Conservation (phyloP, 2,113 vertebrate species). For the Pangasianodon gigas region DNA sequence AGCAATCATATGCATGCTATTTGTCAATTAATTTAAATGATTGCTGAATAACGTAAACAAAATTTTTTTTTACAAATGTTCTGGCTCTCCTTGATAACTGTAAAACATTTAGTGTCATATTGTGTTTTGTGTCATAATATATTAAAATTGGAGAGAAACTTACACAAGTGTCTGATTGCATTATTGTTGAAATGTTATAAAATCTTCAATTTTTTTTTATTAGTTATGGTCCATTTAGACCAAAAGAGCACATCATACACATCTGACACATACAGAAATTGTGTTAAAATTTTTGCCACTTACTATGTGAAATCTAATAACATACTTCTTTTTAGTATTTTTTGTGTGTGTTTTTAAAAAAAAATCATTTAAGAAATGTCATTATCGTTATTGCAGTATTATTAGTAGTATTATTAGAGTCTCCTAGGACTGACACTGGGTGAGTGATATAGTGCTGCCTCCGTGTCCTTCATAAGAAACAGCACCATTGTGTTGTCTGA, state of each 20-base stretch:
- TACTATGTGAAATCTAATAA: background rate
- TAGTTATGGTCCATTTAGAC: background rate
- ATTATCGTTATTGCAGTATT: background rate
- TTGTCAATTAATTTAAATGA: too few relatives aligned
- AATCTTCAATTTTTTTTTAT: background rate
- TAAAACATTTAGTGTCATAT: background rate
- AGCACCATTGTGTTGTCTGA: background rate
- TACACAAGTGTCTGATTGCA: background rate
- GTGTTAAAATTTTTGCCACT: too few relatives aligned
- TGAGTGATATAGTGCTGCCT: background rate
- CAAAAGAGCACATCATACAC: too few relatives aligned
- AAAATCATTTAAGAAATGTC: background rate
- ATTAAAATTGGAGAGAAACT: too few relatives aligned
- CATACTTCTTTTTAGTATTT: background rate
- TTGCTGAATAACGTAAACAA: too few relatives aligned
- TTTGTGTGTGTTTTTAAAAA: background rate
- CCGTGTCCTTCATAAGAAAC: background rate
- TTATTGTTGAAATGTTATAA: background rate
- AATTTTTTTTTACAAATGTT: too few relatives aligned
- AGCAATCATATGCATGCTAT: too few relatives aligned
- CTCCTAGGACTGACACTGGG: background rate
- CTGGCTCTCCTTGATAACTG: too few relatives aligned
- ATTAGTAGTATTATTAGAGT: background rate
- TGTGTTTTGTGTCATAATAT: background rate
- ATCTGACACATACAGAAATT: too few relatives aligned